Conservation (phyloP, 2,797 vertebrate species). For the Trichosurus vulpecula region DNA sequence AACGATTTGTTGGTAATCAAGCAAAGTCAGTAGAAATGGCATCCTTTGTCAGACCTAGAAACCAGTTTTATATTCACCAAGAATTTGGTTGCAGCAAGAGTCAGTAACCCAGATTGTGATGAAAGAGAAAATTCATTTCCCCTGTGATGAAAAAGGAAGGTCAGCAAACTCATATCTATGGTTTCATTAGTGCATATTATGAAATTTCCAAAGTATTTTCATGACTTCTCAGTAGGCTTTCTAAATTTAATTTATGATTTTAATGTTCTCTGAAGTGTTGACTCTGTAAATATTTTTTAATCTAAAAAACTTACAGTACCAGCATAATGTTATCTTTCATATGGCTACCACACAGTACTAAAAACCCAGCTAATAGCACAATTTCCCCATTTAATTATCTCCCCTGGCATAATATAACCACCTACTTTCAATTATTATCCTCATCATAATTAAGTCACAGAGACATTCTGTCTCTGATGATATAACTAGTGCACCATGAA, state of each 20-base stretch:
- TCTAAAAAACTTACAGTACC: conserved; percentile 72
- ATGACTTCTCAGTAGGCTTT: conserved; percentile 46
- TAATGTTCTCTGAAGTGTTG: conserved; percentile 64
- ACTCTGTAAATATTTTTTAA: conserved; percentile 82
- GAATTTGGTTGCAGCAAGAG: conserved; percentile 23
- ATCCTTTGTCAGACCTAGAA: not conserved
- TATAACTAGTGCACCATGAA: conserved; percentile 53
- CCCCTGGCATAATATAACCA: conserved; percentile 67
- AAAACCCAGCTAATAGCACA: conserved; percentile 69
- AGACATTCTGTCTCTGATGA: conserved; percentile 70
- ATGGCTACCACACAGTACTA: conserved; percentile 76
- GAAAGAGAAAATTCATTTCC: conserved; percentile 38
- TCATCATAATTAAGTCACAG: conserved; percentile 75
- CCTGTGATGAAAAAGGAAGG: conserved; percentile 38
- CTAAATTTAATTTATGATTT: conserved; percentile 60
- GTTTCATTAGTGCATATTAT: conserved; percentile 27
- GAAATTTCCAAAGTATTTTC: conserved; percentile 58
- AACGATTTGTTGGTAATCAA: not conserved
- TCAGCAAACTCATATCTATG: conserved; percentile 24
- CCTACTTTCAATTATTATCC: conserved; percentile 69
- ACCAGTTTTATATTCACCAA: conserved; percentile 51
- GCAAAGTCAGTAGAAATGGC: not conserved
- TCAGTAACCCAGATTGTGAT: conserved; percentile 28
- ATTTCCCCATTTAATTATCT: conserved; percentile 82
- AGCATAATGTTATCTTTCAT: conserved; percentile 74